Base-by-base conservation (phyloP, 2,797 vertebrate species). In the Brotogeris chrysoptera region DNA sequence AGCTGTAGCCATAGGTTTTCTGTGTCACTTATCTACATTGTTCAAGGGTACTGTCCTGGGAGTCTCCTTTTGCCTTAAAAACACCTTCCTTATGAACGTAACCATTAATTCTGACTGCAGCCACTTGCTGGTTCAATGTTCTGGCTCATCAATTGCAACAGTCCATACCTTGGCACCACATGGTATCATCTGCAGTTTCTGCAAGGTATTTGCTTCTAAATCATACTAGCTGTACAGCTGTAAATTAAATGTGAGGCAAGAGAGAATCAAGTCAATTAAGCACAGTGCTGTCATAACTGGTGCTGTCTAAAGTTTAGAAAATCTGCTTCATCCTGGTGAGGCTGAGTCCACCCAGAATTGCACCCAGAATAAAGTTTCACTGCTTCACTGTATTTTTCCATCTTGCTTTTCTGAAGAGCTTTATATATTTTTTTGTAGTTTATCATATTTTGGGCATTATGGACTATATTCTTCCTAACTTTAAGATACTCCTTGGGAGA, bases 121-220 rank as follows among this genome's bases (percentile, higher is more conserved):
- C 70, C 44, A 38, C 32, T 71, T 61, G 72, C 74, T 36, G 34
- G 72, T 74, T 89, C 64, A 71, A 3, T 64, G 43, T 78, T 85
- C 63, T 72, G 57, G 36, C 68, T 94, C 85, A 78, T 46, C 78
- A 86, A 80, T 49, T 86, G 47, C 52, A 70, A 15, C 8, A 89
- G 36, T 60, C 47, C 44, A 46, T 30, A 88, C 53, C 69, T 53
- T 74, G 69, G 47, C 72, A 83, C 23, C 60, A 44, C 70, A 82
- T 55, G 47, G 43, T 65, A n/a, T 60, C 44, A 78, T 74, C 87
- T 77, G 70, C 28, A 20, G 7, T 73, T 95, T 85, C 92, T 91
- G 74, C 52, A 85, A 89, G 50, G 50, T 80, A 88, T 94, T 73
- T 94, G 81, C 47, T 80, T 88, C 81, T 91, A 90, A 94, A 86